Conservation (phyloP, 2,797 vertebrate species). For the Picus viridis region DNA sequence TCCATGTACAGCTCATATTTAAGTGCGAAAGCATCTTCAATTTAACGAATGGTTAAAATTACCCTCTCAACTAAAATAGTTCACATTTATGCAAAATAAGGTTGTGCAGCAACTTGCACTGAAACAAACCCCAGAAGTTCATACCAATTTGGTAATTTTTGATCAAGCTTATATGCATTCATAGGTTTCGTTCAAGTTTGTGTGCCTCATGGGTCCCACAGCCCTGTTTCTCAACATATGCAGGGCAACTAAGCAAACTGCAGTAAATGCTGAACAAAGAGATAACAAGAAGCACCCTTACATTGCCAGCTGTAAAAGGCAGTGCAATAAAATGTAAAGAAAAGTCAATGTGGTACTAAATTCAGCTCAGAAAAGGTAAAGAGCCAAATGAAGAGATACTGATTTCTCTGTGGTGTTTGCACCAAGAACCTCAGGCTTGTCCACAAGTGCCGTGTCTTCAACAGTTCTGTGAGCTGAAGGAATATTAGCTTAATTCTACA, state of each 20-base stretch:
- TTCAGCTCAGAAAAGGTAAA: background rate
- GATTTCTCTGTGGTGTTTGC: background rate
- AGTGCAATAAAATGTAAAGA: conserved; percentile 24
- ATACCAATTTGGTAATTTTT: background rate
- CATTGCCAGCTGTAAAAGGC: conserved; percentile 4
- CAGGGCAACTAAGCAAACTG: background rate
- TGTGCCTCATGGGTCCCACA: background rate
- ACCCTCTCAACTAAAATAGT: background rate
- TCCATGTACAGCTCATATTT: accelerated
- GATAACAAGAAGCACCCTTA: background rate
- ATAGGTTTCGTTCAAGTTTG: background rate
- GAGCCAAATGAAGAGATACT: background rate
- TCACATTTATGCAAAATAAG: background rate
- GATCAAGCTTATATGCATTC: background rate
- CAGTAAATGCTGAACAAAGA: conserved; percentile 19
- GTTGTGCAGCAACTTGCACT: background rate
- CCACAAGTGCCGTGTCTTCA: background rate
- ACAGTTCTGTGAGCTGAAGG: background rate
- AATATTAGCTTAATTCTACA: background rate
- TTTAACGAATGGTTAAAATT: background rate
- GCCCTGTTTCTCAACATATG: background rate
- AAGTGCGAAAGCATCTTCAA: background rate
- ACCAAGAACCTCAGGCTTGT: background rate
- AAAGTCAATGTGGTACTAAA: background rate
- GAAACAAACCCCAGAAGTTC: background rate